These are phyloP conservation scores for Trogon surrucura DNA, from an alignment of 2,113 vertebrate species.

Conservation along the genomic window DNA sequence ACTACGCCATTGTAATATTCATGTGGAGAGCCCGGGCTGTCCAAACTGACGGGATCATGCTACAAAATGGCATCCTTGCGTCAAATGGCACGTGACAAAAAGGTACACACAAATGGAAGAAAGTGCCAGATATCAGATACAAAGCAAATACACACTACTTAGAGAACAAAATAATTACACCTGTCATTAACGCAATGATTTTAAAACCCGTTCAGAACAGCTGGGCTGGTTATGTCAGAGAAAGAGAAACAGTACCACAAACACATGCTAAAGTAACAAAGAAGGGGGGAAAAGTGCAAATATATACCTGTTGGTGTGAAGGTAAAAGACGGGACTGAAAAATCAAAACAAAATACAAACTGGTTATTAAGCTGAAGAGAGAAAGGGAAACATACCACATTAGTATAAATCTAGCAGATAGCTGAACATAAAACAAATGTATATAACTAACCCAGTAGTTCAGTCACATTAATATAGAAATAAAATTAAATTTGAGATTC, in stretches of 20 bases:
- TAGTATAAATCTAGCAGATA: constrained; percentile 83
- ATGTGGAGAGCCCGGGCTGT: neutral
- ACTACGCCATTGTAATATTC: neutral
- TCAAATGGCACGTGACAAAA: neutral
- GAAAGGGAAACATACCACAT: constrained; percentile 83
- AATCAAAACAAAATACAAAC: constrained; percentile 85
- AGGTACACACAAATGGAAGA: neutral
- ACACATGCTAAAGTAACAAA: constrained; percentile 77
- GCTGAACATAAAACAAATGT: constrained; percentile 78
- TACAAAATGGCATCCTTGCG: neutral
- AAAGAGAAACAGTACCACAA: constrained; percentile 65
- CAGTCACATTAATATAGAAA: constrained; percentile 65
- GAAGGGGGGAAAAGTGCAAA: constrained; percentile 78
- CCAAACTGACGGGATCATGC: neutral
- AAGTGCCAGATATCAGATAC: neutral
- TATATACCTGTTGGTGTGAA: constrained; percentile 99
- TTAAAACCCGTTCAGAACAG: neutral
- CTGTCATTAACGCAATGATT: neutral
- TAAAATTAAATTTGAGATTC: constrained; percentile 49
- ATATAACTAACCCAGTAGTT: constrained; percentile 70
- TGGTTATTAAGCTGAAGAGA: constrained; percentile 86
- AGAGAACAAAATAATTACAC: constrained; percentile 4
- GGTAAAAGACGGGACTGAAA: constrained; percentile 98
- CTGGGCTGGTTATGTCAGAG: constrained; percentile 58
- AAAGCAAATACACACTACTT: neutral